These are phyloP conservation scores for Bedellia somnulentella DNA, from an alignment of 2,888 invertebrate species.

Conservation along the genomic window DNA sequence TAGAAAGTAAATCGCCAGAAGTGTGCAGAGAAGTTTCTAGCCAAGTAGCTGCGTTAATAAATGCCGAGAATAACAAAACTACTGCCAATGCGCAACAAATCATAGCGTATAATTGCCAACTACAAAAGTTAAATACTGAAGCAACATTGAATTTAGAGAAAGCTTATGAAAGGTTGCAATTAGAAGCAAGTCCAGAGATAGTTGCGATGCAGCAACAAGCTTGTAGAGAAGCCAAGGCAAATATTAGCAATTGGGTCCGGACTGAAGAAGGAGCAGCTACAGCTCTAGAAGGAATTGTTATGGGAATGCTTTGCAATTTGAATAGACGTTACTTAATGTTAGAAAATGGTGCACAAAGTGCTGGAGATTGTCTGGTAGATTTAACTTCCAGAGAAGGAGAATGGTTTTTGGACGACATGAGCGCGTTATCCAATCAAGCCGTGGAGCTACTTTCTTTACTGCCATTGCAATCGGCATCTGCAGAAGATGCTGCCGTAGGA, in stretches of 20 bases:
- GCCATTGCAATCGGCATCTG: constrained; percentile 51
- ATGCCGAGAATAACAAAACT: constrained; percentile 41
- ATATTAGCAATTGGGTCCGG: constrained; percentile 61
- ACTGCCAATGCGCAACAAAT: constrained; percentile 61
- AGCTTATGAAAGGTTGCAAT: constrained; percentile 49
- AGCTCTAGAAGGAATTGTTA: constrained; percentile 70
- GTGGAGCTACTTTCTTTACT: constrained; percentile 65
- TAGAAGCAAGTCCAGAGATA: constrained; percentile 55
- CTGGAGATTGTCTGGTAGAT: constrained; percentile 78
- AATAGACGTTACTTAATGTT: constrained; percentile 76
- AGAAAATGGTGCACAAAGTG: constrained; percentile 79
- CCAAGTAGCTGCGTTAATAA: constrained; percentile 56
- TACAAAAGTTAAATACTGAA: constrained; percentile 66
- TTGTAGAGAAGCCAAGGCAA: constrained; percentile 63
- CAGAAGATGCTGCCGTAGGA: constrained; percentile 54
- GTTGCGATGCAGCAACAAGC: constrained; percentile 57
- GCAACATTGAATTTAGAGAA: constrained; percentile 50
- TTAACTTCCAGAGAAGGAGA: constrained; percentile 81
- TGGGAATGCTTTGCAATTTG: constrained; percentile 71
- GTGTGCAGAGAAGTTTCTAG: constrained; percentile 63
- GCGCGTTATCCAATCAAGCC: constrained; percentile 68
- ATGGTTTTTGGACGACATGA: constrained; percentile 86
- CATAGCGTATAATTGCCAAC: constrained; percentile 65
- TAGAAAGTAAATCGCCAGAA: constrained; percentile 62
- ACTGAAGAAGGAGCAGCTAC: constrained; percentile 63